Conservation (phyloP, 2,113 vertebrate genomes). For the Scomber japonicus region DNA sequence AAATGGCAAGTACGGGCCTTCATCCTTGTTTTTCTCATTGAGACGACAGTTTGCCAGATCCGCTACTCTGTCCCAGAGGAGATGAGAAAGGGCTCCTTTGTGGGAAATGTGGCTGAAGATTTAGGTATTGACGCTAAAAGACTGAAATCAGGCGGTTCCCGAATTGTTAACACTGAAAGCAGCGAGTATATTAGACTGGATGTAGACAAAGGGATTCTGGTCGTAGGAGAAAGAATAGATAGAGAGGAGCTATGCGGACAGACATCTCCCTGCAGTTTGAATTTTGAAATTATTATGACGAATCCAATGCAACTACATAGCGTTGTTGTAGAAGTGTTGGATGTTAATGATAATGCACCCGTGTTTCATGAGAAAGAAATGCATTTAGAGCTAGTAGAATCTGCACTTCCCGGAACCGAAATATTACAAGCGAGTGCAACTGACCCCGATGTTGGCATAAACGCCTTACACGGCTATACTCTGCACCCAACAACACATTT, state of each 20-base stretch:
- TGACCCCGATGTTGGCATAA: constrained; percentile 82
- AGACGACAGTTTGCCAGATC: constrained; percentile 56
- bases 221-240: constrained; percentile 79
- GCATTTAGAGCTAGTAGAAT: constrained; percentile 75
- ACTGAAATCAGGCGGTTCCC: constrained; percentile 73
- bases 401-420: constrained; percentile 38
- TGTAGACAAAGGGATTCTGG: constrained; percentile 74
- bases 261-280: constrained; percentile 79
- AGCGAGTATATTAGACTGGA: constrained; percentile 79
- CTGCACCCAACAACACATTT: constrained; percentile 67
- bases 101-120: constrained; percentile 83
- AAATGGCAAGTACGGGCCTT: constrained; percentile 65
- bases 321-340: constrained; percentile 74
- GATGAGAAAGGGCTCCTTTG: constrained; percentile 77
- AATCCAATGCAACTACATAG: constrained; percentile 81
- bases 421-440: constrained; percentile 78
- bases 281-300: constrained; percentile 83
- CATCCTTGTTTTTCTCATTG: constrained; percentile 50
- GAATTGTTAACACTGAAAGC: constrained; percentile 75
- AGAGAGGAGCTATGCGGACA: constrained; percentile 82
- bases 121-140: constrained; percentile 74
- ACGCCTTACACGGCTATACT: constrained; percentile 82
- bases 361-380: constrained; percentile 73
- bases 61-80: constrained; percentile 82
- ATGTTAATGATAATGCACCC: constrained; percentile 84